phyloP scores from a whole-genome alignment of 2,113 vertebrate species.

The Triplophysa siluroides region DNA sequence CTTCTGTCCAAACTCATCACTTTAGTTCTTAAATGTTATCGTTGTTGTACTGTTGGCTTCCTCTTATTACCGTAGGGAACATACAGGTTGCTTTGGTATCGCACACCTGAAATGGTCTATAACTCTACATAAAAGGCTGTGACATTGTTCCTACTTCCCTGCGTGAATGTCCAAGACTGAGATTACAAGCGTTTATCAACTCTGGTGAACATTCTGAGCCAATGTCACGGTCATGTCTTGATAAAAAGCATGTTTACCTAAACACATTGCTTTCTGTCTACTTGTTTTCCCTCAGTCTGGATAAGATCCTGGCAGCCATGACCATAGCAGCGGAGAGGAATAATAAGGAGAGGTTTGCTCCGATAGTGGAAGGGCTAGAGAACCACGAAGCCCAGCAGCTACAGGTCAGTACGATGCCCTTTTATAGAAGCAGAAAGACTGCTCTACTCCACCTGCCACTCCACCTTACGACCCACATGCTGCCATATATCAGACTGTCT shows the following conservation, averaged over 20 bases:
- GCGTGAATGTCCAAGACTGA: not conserved
- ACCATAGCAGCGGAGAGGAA: constrained; percentile 91
- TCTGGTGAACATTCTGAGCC: constrained; percentile 57
- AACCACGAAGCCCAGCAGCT: constrained; percentile 94
- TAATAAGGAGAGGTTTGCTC: constrained; percentile 88
- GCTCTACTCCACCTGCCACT: not conserved
- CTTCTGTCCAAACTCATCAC: constrained; percentile 3
- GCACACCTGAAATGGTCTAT: not conserved
- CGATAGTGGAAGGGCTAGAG: constrained; percentile 93
- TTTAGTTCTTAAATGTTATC: not conserved
- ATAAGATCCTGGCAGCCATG: constrained; percentile 94
- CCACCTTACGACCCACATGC: constrained; percentile 2
- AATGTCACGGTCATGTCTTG: constrained; percentile 58
- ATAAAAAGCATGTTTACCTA: constrained; percentile 70
- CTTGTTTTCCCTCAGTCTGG: constrained; percentile 74
- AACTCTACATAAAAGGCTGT: not conserved
- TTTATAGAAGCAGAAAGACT: not conserved
- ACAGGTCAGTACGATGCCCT: constrained; percentile 77
- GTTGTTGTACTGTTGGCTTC: not conserved
- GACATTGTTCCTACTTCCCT: not conserved
- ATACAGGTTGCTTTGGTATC: not conserved
- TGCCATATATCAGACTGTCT: not conserved
- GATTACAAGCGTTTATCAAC: not conserved
- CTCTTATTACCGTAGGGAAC: not conserved
- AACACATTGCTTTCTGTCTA: constrained; percentile 54